Base-by-base conservation (phyloP, 2,113 vertebrate species). In the Sceloporus undulatus region DNA sequence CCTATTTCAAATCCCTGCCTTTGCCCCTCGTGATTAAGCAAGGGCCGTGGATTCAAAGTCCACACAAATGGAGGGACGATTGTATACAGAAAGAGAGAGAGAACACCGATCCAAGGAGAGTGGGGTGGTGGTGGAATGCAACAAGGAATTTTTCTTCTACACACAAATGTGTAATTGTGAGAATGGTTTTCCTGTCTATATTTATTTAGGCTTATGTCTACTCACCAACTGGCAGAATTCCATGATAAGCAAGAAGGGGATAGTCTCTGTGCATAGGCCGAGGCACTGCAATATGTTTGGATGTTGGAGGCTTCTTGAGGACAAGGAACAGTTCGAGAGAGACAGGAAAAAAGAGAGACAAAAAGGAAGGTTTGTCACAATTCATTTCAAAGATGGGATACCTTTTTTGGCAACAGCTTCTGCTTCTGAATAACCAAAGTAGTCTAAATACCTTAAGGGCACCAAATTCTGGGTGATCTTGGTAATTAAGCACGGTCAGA, bases 151-250 rank as follows among this genome's bases (percentile, higher is more conserved):
- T 38, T 25, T 56, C 65, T 34, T 4, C 52, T 52, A 34, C 19
- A 38, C 23, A 66, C 19, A 65, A 66, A 82, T 27, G 2, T 25
- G 62, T 42, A 82, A 82, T 25, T 23, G 21, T 9, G 56, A 27
- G 38, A 48, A 42, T 29, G 10, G 29, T 70, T 70, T 56, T 78
- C 16, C 62, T 7, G 25, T 48, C 62, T 54, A 19, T 25, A 68
- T 78, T 70, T n/a, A 70, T 38, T 29, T 70, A 2, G 21, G 23
- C 42, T 54, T 18, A 23, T 2, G 8, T 38, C 23, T 25, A 90
- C 97, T 97, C 91, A 98, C 98, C 97, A 99, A 96, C 70, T 98
- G 98, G 93, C 98, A 99, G 93, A 98, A 98, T 94, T 99, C 98
- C 98, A 99, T 99, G 52, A 99, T 98, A 84, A 99, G 96, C 75